These are phyloP conservation scores for Cyanocitta stelleri DNA, from an alignment of 2,113 vertebrate genomes.

Conservation along the genomic window DNA sequence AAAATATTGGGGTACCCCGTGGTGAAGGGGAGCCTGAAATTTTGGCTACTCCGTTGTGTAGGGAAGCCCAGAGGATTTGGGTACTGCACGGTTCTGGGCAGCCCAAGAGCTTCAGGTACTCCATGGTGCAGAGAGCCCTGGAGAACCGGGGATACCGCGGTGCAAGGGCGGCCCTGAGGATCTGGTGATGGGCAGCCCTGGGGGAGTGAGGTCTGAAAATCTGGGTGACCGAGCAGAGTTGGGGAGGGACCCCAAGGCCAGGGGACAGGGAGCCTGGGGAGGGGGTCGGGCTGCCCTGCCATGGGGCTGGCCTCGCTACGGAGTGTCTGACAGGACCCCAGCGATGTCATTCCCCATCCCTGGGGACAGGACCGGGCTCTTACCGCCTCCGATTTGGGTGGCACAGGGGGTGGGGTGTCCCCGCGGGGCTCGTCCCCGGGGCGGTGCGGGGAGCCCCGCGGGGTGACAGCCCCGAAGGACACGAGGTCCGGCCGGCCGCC, in stretches of 20 bases:
- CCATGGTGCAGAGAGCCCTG: not conserved
- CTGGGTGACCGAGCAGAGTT: fast-evolving
- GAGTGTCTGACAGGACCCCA: fast-evolving
- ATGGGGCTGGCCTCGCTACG: fast-evolving
- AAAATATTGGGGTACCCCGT: not conserved
- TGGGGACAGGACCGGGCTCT: conserved; percentile 35
- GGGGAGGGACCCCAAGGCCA: not conserved
- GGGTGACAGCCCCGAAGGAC: conserved; percentile 71
- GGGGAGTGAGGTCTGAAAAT: not conserved
- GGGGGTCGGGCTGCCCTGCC: not conserved
- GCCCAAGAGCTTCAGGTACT: too few species aligned
- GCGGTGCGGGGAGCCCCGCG: conserved; percentile 38
- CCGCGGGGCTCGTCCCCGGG: conserved; percentile 58
- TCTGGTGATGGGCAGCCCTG: not conserved
- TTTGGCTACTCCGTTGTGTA: fast-evolving
- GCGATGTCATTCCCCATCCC: not conserved
- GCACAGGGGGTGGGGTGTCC: conserved; percentile 85
- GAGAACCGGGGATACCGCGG: fast-evolving
- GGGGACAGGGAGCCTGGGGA: not conserved
- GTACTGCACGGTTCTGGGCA: not conserved
- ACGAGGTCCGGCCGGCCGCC: conserved; percentile 79
- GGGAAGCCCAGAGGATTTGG: not conserved
- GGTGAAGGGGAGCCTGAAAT: too few species aligned
- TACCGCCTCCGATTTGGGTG: conserved; percentile 98
- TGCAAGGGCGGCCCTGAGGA: not conserved